Conservation (phyloP, 2,113 vertebrate genomes). For the Penelope pileata region DNA sequence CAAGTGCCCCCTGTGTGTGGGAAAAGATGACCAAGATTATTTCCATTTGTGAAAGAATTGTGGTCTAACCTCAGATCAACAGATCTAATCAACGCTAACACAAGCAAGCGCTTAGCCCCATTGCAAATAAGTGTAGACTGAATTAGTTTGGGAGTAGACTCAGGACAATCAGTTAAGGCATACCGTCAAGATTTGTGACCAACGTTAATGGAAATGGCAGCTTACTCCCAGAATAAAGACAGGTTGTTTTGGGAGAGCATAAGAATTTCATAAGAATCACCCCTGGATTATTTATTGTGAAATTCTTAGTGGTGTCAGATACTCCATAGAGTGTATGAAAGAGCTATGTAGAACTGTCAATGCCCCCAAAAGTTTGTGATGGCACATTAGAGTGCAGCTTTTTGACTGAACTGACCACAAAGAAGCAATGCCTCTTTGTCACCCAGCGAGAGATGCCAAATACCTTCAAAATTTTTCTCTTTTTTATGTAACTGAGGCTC, state of each 20-base stretch:
- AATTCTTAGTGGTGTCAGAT: not conserved
- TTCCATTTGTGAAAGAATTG: not conserved
- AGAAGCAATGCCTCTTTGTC: not conserved
- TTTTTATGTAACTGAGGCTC: not conserved
- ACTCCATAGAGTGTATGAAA: not conserved
- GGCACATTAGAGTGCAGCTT: not conserved
- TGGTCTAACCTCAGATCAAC: constrained; percentile 19
- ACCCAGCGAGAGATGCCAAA: not conserved
- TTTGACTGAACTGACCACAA: not conserved
- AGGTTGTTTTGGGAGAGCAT: not conserved
- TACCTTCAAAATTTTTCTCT: not conserved
- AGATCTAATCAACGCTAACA: not conserved
- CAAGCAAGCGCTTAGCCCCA: not conserved
- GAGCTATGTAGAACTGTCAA: not conserved
- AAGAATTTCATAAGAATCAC: not conserved
- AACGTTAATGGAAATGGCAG: not conserved
- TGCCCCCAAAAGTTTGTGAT: not conserved
- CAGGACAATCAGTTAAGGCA: not conserved
- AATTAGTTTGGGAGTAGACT: not conserved
- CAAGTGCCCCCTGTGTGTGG: not conserved
- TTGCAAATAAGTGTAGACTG: not conserved
- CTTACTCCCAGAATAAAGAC: not conserved
- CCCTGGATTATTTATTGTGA: not conserved
- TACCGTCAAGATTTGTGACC: not conserved
- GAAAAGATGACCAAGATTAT: not conserved